Evolutionary conservation across 1,140 invertebrate species (phyloP), one percentile per base, ranked within the genome.

Genomic region (Aphelenchoides fujianensis): DNA sequence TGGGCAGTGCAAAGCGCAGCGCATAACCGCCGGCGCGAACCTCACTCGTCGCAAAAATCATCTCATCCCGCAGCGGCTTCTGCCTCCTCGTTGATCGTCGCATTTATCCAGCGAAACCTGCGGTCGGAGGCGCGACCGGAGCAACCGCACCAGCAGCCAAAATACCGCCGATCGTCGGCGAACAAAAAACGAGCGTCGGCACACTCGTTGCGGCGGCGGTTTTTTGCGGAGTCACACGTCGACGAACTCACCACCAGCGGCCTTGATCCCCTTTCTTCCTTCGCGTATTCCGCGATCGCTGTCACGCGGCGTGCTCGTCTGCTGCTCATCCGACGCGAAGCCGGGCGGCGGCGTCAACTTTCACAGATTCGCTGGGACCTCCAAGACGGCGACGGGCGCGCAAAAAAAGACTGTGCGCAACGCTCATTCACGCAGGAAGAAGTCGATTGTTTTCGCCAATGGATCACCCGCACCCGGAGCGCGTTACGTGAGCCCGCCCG

Each of bases 11-110:
- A 23, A 48, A 48, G 12, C 41, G 12, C 41, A 48, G 12, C 41
- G 41, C 41, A 16, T 23, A 48, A 48, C 23, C 41, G 41, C 41
- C 41, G 41, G n/a, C n/a, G n/a, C n/a, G n/a, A 55, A 55, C 31
- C 31, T 55, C 53, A 55, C 27, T 53, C 48, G 31, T 55, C 53
- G 31, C 53, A 63, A 63, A 3, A 63, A 23, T 63, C 12, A 63
- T 63, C 32, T 32, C 53, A 55, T 30, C 61, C 57, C 61, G 3
- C 61, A 63, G 3, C 1, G n/a, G n/a, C n/a, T n/a, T n/a, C n/a
- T n/a, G n/a, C n/a, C n/a, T n/a, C n/a, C n/a, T n/a, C n/a, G n/a
- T n/a, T n/a, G n/a, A n/a, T n/a, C n/a, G n/a, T n/a, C n/a, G n/a
- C 41, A 48, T 48, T 48, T 48, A 48, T 48, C 41, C 41, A 16